Base-by-base conservation (phyloP, 37 sponge, comb jelly and placozoan species). In the Hexactinellida sp. region DNA sequence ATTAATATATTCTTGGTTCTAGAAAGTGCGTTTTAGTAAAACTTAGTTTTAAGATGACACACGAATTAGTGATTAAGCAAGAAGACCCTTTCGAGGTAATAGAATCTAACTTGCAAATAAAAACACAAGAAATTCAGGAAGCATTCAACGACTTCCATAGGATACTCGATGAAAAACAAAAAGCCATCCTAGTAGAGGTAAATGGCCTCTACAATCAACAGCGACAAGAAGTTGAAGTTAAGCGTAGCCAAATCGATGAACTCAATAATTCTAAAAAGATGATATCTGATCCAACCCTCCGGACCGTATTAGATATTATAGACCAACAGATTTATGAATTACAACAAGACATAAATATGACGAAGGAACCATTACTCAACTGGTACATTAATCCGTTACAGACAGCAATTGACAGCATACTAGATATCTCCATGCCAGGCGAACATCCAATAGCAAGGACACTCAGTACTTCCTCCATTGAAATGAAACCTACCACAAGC, bases 101-200 rank as follows among this genome's bases (percentile, higher is more conserved):
- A 3, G 76, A 63, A n/a, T 63, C 76, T 10, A n/a, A 63, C 28
- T n/a, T 63, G 5, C 21, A n/a, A 28, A 23, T 63, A 3, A 63
- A 63, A 63, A 63, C 76, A 25, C 76, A 63, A 23, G 76, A 10
- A 63, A 63, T 63, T n/a, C 76, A 63, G 13, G 76, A 63, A 28
- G 76, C 76, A 63, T 63, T 63, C 34, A 63, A 63, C 34, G 30
- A 63, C 34, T 63, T 63, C 76, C 76, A 63, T n/a, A 63, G 13
- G 34, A 63, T 63, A 10, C 76, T 63, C 76, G 76, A 63, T 63
- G 25, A 5, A 25, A 63, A 63, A n/a, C 30, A 21, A 23, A 10
- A 63, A 63, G 25, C 21, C 5, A 63, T 63, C 30, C 76, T 25
- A 7, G 28, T 63, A n/a, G 76, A 63, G 76, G 13, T 63, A 63